Conservation (phyloP, 1,140 invertebrate genomes). For the Ectropis grisescens region DNA sequence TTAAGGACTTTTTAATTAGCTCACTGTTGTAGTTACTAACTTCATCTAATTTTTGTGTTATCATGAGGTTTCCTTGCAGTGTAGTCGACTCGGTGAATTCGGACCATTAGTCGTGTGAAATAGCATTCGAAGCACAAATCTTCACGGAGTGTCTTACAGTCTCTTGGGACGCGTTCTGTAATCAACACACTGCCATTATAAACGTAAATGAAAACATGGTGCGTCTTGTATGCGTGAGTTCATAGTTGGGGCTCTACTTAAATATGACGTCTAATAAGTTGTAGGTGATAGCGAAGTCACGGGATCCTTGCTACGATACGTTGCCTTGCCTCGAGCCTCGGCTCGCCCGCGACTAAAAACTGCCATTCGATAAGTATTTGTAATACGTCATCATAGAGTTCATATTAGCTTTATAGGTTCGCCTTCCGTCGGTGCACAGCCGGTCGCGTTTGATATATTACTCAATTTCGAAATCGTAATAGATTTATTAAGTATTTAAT, state of each 20-base stretch:
- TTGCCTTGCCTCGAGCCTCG: slow-evolving; percentile 38
- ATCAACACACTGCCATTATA: slow-evolving; percentile 60
- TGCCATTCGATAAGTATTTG: slow-evolving; percentile 67
- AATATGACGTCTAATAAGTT: no score
- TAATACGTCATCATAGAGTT: slow-evolving; percentile 49
- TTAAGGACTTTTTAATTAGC: slow-evolving; percentile 44
- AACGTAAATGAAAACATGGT: slow-evolving; percentile 32
- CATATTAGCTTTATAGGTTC: slow-evolving; percentile 59
- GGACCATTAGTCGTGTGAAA: slow-evolving; percentile 42
- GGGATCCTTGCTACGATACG: slow-evolving; percentile 38
- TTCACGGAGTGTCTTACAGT: slow-evolving; percentile 56
- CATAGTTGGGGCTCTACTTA: slow-evolving; percentile 13
- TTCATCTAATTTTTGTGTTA: slow-evolving; percentile 36
- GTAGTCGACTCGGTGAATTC: slow-evolving; percentile 32
- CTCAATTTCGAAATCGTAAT: slow-evolving; percentile 66
- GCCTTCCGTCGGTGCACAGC: slow-evolving; percentile 59
- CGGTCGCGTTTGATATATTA: slow-evolving; percentile 65
- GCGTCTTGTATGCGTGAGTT: slow-evolving; percentile 33
- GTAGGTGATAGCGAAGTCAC: slow-evolving; percentile 19
- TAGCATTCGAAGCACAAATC: slow-evolving; percentile 53
- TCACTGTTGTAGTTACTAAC: slow-evolving; percentile 62
- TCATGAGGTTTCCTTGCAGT: no score
- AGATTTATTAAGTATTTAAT: slow-evolving; percentile 64
- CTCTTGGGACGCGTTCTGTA: slow-evolving; percentile 35
- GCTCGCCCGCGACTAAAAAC: slow-evolving; percentile 53